phyloP scores from a whole-genome alignment of 2,113 vertebrate genomes.

The Urocolius indicus region DNA sequence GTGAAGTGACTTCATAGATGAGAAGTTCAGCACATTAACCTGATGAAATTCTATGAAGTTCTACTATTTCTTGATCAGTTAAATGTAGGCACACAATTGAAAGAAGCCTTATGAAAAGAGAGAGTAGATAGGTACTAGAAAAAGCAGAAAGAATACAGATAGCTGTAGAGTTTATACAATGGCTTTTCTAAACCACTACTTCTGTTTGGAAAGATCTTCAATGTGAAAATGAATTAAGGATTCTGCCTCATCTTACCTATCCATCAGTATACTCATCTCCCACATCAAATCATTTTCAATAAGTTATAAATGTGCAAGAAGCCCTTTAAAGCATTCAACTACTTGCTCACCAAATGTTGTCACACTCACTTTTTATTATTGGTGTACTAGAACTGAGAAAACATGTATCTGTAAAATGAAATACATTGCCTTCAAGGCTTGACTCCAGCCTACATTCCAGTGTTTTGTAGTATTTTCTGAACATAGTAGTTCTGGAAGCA shows the following conservation, averaged over 20 bases:
- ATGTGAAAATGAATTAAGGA: not conserved
- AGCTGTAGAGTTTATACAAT: not conserved
- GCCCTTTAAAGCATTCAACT: not conserved
- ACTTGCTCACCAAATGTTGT: not conserved
- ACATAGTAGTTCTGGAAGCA: not conserved
- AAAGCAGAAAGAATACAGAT: not conserved
- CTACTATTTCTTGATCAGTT: not conserved
- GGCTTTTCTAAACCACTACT: not conserved
- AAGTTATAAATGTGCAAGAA: not conserved
- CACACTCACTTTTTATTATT: not conserved
- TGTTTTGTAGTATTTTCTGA: not conserved
- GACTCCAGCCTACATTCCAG: not conserved
- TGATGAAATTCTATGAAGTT: not conserved
- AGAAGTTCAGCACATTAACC: not conserved
- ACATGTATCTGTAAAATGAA: not conserved
- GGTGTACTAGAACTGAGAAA: not conserved
- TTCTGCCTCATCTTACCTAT: not conserved
- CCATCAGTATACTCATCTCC: not conserved
- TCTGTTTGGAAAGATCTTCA: not conserved
- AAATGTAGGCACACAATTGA: not conserved
- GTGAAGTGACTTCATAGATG: not conserved
- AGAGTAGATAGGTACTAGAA: not conserved
- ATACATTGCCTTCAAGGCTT: not conserved
- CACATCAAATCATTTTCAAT: not conserved
- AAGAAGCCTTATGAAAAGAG: not conserved